Base-by-base conservation (phyloP, 2,113 vertebrate species). In the Pomatostomus ruficeps region DNA sequence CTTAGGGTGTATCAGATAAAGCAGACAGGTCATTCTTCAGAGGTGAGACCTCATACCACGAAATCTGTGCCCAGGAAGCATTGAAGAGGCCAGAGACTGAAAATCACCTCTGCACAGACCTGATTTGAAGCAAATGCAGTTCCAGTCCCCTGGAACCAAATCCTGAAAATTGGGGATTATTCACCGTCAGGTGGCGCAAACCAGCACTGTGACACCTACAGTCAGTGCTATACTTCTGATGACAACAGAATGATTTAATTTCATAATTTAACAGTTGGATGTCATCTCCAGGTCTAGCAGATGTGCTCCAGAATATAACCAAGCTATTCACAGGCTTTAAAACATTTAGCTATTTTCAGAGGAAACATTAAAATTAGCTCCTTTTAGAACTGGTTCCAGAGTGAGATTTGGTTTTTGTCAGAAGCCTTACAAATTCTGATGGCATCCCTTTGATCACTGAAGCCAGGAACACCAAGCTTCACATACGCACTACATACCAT, bases 31-130 rank as follows among this genome's bases (percentile, higher is more conserved):
- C 29, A 51, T 55, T 62, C 31, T 66, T 42, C 45, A 83, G 29
- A 85, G 42, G 28, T 4, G 3, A 91, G 58, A 74, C 29, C 43
- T 54, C 1, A 1, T 4, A 88, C 67, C 28, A 62, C 0, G 0
- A 74, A 66, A 90, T 67, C 63, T 25, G 25, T 35, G 36, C 18
- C 36, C n/a, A 81, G 17, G 23, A 85, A 86, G 15, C 2, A 1
- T 0, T 82, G 45, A 68, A 77, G 40, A 84, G 26, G 24, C 35
- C 54, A 63, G 31, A 18, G 16, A 62, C n/a, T 40, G 22, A 80
- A 86, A 84, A 9, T 14, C 3, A 63, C 18, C 15, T 58, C 24
- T 24, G 43, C 20, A 36, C 15, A 63, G 35, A 40, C 1, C 6
- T 4, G 24, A 55, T 23, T 36, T 57, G 72, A 89, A 93, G 46